Evolutionary conservation across 2,113 vertebrate genomes (phyloP), one percentile per base, ranked within the genome.

Genomic region (Acanthochromis polyacanthus): DNA sequence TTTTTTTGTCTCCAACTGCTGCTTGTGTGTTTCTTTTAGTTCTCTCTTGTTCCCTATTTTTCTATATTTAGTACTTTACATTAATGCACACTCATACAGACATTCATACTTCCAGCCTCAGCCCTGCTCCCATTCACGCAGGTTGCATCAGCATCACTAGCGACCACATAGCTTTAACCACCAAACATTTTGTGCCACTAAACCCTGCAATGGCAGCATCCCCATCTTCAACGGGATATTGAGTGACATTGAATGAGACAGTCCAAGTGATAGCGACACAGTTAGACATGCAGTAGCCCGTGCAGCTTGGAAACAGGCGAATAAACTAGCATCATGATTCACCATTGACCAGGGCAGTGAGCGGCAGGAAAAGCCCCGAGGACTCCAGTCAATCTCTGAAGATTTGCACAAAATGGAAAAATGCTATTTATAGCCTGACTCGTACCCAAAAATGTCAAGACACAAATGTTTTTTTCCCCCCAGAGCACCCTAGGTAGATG

Each of bases 381-480:
- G 86, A 83, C 40, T 84, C 68, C 30, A 51, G 75, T 87, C 78
- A 52, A 85, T 85, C 91, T 86, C 79, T 10, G 66, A 84, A 75
- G 82, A 78, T 78, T 70, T 68, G 40, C 36, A 80, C 65, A 88
- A 85, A 87, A 84, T 89, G 73, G 74, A 86, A 87, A 68, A 71
- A 63, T 19, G 38, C 85, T 88, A 84, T 91, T 88, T 83, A 85
- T 89, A 89, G 63, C 56, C 32, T 40, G 36, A 81, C 55, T 75
- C 6, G 16, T 82, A 69, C 72, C 40, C 71, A 83, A 84, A 90
- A 89, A 83, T 83, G 83, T 87, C 90, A 85, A 40, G 66, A 81
- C 50, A 78, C 77, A 75, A 88, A 81, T 89, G 53, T 85, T 77
- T 75, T 84, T 79, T 36, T 36, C 10, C 52, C 55, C 51, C 32